Percentiles rank a stretch among this genome's conserved stretches.
Conservation (phyloP, 92 coral and sea anemone species). For the Scolanthus callimorphus region DNA sequence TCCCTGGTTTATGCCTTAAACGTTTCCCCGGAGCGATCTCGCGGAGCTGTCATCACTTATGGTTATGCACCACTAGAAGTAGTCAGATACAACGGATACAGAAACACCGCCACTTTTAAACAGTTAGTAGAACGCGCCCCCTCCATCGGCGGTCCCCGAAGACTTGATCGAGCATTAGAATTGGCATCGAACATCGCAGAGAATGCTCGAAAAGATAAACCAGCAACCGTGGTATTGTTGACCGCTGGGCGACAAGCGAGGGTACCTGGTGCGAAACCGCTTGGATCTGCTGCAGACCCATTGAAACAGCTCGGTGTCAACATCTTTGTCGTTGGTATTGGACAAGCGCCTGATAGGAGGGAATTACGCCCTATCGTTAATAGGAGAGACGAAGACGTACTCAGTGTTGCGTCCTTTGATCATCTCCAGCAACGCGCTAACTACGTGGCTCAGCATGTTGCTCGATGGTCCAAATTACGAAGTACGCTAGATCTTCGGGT, state of each 20-base stretch:
- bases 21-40: conserved; percentile 39
- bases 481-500: too few species aligned
- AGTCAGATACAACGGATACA: conserved; percentile 9
- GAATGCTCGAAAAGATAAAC: conserved; percentile 14
- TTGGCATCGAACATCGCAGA: conserved; percentile 28
- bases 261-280: conserved; percentile 26
- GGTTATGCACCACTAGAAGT: conserved; percentile 19
- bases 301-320: conserved; percentile 30
- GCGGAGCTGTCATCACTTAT: conserved; percentile 46
- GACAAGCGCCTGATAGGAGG: conserved; percentile 16
- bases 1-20: conserved; percentile 27
- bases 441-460: neutral
- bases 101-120: conserved; percentile 9
- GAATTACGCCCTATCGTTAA: conserved; percentile 36
- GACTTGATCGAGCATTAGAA: conserved; percentile 61
- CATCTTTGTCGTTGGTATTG: conserved; percentile 52
- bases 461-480: too few species aligned
- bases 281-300: conserved; percentile 23
- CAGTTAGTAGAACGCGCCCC: conserved; percentile 33
- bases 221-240: conserved; percentile 42
- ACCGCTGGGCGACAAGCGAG: conserved; percentile 27
- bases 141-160: conserved; percentile 21
- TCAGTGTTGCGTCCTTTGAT: neutral
- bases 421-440: neutral
- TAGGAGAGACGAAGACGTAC: too few species aligned